Percentiles rank a stretch among this genome's conserved stretches.
Evolutionary conservation across 2,888 invertebrate genomes (phyloP).

Genomic region (Torymus texanus): DNA sequence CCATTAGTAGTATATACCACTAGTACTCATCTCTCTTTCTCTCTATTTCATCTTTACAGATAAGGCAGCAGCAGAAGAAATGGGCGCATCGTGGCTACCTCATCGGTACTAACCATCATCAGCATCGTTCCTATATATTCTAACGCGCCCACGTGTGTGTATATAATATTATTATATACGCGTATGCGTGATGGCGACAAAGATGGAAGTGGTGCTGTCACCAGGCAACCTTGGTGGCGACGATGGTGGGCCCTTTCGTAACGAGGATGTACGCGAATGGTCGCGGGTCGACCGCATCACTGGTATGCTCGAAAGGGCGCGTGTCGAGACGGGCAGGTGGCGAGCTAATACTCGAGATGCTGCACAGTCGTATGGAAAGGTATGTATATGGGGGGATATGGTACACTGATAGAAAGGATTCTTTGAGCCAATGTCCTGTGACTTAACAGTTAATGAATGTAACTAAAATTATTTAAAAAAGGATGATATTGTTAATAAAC

Average conservation of each 20-base stretch:
- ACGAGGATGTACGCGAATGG: slow-evolving; percentile 78
- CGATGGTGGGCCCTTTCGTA: slow-evolving; percentile 75
- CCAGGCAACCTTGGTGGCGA: slow-evolving; percentile 63
- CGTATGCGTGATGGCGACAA: slow-evolving; percentile 5
- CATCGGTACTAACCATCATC: too few relatives aligned
- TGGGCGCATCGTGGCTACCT: too few relatives aligned
- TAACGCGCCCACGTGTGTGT: neutral
- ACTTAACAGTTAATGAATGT: too few relatives aligned
- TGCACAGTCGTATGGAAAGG: slow-evolving; percentile 78
- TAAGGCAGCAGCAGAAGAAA: too few relatives aligned
- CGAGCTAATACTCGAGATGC: slow-evolving; percentile 75
- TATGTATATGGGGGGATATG: slow-evolving; percentile 61
- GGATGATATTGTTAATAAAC: too few relatives aligned
- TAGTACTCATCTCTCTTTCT: too few relatives aligned
- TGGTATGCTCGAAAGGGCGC: slow-evolving; percentile 77
- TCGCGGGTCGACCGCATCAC: slow-evolving; percentile 77
- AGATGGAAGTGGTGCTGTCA: slow-evolving; percentile 68
- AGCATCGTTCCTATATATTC: too few relatives aligned
- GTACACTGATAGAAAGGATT: too few relatives aligned
- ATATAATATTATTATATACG: slow-evolving; percentile 2
- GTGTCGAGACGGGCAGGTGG: slow-evolving; percentile 78
- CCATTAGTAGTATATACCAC: too few relatives aligned
- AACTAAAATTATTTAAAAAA: too few relatives aligned
- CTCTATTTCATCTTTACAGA: too few relatives aligned
- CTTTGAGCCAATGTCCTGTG: too few relatives aligned